Conservation (phyloP, 2,113 vertebrate species). For the Aleadryas rufinucha region DNA sequence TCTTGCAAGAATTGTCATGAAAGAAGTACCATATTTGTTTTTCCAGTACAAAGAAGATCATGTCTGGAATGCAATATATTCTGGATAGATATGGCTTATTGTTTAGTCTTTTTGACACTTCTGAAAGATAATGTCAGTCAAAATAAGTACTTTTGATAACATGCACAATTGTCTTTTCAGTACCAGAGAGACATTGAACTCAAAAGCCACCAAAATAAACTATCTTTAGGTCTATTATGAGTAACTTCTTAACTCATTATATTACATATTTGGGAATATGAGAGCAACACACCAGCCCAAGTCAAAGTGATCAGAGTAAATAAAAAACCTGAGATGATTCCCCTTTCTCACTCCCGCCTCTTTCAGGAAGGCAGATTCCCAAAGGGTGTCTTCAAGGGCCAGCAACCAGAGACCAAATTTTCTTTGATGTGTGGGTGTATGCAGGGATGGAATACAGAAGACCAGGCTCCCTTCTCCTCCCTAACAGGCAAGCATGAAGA, state of each 20-base stretch:
- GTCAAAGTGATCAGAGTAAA: not conserved
- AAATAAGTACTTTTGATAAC: not conserved
- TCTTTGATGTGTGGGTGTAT: not conserved
- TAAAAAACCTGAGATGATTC: not conserved
- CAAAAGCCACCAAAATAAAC: not conserved
- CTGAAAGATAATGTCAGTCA: not conserved
- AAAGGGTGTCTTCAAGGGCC: not conserved
- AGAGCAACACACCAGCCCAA: not conserved
- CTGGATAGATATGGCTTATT: not conserved
- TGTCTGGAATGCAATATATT: not conserved
- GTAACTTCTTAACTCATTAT: not conserved
- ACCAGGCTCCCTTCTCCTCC: not conserved
- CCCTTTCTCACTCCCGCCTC: not conserved
- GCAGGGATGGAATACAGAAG: not conserved
- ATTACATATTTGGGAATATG: not conserved
- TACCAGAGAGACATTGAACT: not conserved
- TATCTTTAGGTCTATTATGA: not conserved
- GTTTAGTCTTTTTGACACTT: not conserved
- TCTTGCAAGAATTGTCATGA: not conserved
- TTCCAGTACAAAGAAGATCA: not conserved
- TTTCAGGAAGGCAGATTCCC: not conserved
- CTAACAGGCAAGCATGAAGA: not conserved
- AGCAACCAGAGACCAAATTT: not conserved
- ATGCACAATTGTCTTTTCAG: not conserved
- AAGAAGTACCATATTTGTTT: not conserved